Evolutionary conservation across 2,797 vertebrate genomes (phyloP), one percentile per base, ranked within the genome.

Genomic region (Megaceryle alcyon): DNA sequence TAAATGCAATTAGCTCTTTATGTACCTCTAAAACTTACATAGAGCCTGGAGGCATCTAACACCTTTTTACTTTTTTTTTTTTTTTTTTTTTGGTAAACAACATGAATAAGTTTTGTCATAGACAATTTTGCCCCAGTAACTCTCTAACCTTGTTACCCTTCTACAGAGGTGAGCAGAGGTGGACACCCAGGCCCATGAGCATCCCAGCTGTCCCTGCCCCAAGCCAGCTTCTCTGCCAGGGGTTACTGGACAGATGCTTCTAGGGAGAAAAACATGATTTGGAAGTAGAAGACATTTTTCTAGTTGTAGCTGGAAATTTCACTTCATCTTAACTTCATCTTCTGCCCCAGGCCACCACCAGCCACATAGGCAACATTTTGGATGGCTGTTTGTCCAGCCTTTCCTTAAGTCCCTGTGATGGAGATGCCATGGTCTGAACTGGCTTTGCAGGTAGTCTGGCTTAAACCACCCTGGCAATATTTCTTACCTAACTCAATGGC

Each of bases 191-290:
- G 57, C 18, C 72, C 1, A 0, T 1, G 1, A 23, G 43, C 37
- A 8, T 17, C 72, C 35, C 26, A 17, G 7, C 5, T 33, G 35
- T 31, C 25, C 68, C 7, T n/a, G 43, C 21, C 19, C 19, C 10
- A 1, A 4, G 3, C 54, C 4, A 4, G 15, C 14, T 11, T 8
- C 60, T n/a, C 33, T 39, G 20, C 9, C 3, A 1, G 39, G 18
- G 46, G 15, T 26, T 29, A 5, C 11, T 5, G 28, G 31, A 10
- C 23, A 35, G 28, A 8, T 10, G 6, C 15, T 10, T 6, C 19
- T 44, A 37, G 35, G 28, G 29, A 71, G 18, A 10, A n/a, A 60
- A 49, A 39, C 9, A 3, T 10, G 3, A 20, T 16, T 53, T 56
- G 46, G 33, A 76, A 64, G 13, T 6, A 12, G 14, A 31, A 33